phyloP scores from a whole-genome alignment of 2,797 vertebrate species.

The Protonibea diacanthus region DNA sequence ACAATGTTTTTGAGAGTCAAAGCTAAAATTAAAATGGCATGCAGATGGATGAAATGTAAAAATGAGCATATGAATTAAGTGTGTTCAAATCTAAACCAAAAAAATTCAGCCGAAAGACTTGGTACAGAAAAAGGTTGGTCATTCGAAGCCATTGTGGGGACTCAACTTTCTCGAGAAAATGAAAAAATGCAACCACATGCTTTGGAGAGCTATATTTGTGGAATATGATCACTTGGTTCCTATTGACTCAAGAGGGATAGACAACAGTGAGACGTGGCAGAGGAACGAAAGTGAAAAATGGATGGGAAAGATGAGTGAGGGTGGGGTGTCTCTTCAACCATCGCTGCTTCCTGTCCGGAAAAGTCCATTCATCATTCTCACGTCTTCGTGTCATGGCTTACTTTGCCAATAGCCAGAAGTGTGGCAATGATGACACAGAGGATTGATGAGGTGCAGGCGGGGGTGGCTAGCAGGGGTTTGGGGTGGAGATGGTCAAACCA shows the following conservation, averaged over 20 bases:
- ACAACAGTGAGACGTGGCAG: conserved; percentile 70
- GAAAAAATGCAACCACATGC: conserved; percentile 26
- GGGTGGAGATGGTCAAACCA: conserved; percentile 85
- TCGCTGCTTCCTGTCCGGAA: conserved; percentile 83
- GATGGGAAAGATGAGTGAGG: conserved; percentile 78
- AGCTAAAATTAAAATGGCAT: neutral
- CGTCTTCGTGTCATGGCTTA: conserved; percentile 82
- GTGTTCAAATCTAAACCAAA: neutral
- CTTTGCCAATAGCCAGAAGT: conserved; percentile 83
- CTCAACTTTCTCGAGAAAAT: conserved; percentile 29
- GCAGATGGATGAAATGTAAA: conserved; percentile 21
- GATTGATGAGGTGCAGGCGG: conserved; percentile 86
- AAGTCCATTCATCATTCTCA: conserved; percentile 88
- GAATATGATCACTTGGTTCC: conserved; percentile 47
- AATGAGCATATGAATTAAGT: neutral
- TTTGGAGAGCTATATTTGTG: conserved; percentile 53
- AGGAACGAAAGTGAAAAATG: conserved; percentile 81
- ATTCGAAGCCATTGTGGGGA: conserved; percentile 19
- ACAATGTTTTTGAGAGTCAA: conserved; percentile 5
- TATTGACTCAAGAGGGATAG: conserved; percentile 58
- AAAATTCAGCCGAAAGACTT: neutral
- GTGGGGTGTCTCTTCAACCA: conserved; percentile 80
- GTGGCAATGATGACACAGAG: conserved; percentile 84
- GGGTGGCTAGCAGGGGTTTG: conserved; percentile 76
- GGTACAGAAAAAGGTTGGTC: neutral